Evolutionary conservation across 2,113 vertebrate species (phyloP).

Genomic region (Notechis scutatus): DNA sequence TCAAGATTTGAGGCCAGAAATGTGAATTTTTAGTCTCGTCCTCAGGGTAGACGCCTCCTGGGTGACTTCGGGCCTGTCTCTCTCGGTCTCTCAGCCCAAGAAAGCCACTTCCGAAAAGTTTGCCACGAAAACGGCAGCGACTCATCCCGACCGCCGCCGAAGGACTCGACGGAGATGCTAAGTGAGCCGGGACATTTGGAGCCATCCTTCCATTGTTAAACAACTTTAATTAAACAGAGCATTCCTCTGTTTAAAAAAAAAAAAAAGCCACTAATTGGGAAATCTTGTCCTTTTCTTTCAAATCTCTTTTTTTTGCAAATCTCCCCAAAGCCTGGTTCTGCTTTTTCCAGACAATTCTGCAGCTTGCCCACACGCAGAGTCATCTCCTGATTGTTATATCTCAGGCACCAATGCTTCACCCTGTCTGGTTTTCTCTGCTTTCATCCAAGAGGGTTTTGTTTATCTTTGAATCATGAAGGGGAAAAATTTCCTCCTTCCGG

Average conservation of each 20-base stretch:
- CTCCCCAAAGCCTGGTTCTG: background rate
- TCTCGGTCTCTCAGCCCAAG: no score
- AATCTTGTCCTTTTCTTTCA: background rate
- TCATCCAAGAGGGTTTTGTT: background rate
- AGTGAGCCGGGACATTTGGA: background rate
- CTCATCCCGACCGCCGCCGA: background rate
- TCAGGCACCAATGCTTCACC: background rate
- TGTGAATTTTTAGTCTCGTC: no score
- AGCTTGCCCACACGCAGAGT: background rate
- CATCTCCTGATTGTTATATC: background rate
- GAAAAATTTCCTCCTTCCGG: background rate
- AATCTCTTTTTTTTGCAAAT: background rate
- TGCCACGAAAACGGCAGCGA: background rate
- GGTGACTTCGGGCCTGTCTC: background rate
- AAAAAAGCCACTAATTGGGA: background rate
- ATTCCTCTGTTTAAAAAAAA: background rate
- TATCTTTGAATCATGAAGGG: background rate
- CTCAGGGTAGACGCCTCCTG: no score
- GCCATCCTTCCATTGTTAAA: background rate
- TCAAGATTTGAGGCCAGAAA: background rate
- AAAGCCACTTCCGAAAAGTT: no score
- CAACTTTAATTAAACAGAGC: background rate
- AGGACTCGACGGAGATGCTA: background rate
- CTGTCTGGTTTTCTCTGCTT: background rate
- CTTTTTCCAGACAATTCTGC: background rate